Evolutionary conservation across 2,113 vertebrate species (phyloP).

Genomic region (Leiothrix lutea): DNA sequence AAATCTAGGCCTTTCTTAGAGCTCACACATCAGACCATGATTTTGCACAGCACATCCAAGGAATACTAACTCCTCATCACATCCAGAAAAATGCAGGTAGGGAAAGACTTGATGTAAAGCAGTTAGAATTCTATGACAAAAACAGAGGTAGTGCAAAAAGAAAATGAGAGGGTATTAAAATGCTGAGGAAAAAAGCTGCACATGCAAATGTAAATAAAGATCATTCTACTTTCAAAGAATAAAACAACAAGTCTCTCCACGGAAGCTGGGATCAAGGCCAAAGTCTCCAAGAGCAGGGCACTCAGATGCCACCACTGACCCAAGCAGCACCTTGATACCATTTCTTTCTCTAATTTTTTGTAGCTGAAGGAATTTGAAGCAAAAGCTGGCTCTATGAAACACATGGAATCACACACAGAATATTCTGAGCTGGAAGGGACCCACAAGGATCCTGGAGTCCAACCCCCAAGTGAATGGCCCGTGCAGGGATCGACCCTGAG

Average conservation of each 20-base stretch:
- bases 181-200: not conserved
- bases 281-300: not conserved
- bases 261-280: not conserved
- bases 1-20: not conserved
- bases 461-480: not conserved
- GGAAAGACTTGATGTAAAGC: not conserved
- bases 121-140: not conserved
- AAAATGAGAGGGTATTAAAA: not conserved
- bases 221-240: not conserved
- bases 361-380: not conserved
- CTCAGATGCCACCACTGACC: not conserved
- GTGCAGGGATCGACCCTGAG: not conserved
- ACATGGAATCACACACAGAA: not conserved
- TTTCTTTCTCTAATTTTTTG: not conserved
- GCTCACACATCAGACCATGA: not conserved
- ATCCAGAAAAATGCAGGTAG: not conserved
- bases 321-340: not conserved
- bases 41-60: not conserved
- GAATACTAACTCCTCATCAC: not conserved
- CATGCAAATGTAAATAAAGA: conserved; percentile 4
- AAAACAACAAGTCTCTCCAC: not conserved
- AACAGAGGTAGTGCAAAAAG: not conserved
- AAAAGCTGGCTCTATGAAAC: not conserved
- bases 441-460: not conserved
- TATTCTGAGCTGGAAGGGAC: not conserved